These are phyloP conservation scores for Egretta garzetta DNA, from an alignment of 2,113 vertebrate species.

Conservation along the genomic window DNA sequence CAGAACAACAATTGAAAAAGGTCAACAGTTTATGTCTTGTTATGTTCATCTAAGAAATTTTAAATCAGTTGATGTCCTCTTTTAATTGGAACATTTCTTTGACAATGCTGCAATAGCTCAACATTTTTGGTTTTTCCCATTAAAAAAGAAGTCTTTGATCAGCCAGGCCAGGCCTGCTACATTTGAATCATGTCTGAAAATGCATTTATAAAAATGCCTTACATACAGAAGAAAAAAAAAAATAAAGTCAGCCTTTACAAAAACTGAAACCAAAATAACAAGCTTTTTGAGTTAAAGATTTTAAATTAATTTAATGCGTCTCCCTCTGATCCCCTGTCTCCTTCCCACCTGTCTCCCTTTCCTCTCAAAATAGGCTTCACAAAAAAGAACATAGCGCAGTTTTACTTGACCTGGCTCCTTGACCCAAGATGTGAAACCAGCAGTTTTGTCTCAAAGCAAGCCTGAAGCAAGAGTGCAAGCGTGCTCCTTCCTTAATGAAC, in stretches of 20 bases:
- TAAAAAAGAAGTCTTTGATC: neutral
- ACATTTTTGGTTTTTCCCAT: neutral
- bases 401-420: neutral
- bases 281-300: neutral
- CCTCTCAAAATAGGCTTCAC: neutral
- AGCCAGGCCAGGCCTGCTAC: neutral
- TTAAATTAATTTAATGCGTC: neutral
- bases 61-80: neutral
- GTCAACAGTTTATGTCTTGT: neutral
- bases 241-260: neutral
- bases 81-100: neutral
- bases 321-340: neutral
- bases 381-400: neutral
- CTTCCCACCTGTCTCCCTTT: neutral
- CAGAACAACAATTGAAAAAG: neutral
- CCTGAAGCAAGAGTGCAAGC: neutral
- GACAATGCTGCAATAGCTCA: neutral
- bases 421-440: neutral
- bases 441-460: neutral
- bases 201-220: neutral
- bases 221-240: neutral
- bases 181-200: neutral
- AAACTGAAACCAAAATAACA: neutral
- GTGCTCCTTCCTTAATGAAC: neutral
- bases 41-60: neutral